Conservation (phyloP, 2,113 vertebrate genomes). For the Plestiodon gilberti region DNA sequence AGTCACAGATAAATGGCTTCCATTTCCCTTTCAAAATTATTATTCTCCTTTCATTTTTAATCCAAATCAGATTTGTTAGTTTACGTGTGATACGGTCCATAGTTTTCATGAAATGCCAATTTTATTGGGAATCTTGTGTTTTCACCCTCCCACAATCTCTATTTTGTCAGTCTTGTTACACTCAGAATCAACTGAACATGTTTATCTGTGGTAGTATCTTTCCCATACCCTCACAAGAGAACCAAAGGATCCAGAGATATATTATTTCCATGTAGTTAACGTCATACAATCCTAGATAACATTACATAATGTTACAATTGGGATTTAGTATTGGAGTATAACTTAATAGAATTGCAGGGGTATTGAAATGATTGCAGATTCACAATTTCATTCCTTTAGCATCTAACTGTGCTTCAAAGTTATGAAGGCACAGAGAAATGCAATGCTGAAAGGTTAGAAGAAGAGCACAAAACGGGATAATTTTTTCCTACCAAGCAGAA, state of each 20-base stretch:
- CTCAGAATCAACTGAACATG: background rate
- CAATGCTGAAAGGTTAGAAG: constrained; percentile 66
- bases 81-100: background rate
- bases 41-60: background rate
- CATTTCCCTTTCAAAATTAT: background rate
- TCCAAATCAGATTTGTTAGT: background rate
- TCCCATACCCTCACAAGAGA: background rate
- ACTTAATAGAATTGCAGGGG: background rate
- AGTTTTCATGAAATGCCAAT: background rate
- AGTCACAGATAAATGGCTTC: background rate
- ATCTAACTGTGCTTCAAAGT: background rate
- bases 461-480: constrained; percentile 73
- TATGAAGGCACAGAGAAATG: background rate
- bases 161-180: background rate
- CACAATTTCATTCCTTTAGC: background rate
- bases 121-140: background rate
- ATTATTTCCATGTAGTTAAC: background rate
- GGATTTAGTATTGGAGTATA: background rate
- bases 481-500: constrained; percentile 44
- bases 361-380: background rate
- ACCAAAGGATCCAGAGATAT: background rate
- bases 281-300: background rate
- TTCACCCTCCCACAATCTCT: background rate
- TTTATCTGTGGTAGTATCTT: background rate
- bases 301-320: background rate